Evolutionary conservation across 2,797 vertebrate species (phyloP).

Genomic region (Pelobates cultripes): DNA sequence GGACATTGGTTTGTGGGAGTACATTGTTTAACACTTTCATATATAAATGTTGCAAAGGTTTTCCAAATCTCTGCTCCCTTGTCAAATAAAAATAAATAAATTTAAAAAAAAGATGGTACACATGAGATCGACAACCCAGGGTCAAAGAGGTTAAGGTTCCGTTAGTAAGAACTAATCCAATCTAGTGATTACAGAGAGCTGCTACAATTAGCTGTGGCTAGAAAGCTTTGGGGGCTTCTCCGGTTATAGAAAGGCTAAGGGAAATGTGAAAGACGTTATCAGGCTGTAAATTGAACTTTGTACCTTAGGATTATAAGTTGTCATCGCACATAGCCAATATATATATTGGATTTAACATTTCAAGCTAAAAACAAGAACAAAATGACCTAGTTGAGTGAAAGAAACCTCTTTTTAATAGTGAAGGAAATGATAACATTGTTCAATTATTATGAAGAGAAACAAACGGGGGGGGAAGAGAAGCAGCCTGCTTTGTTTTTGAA

Average conservation of each 20-base stretch:
- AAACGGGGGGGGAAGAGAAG: too few species aligned
- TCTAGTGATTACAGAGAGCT: conserved; percentile 20
- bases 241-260: conserved; percentile 32
- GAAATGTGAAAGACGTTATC: conserved; percentile 17
- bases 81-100: too few species aligned
- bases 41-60: too few species aligned
- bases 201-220: conserved; percentile 18
- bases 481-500: too few species aligned
- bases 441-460: too few species aligned
- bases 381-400: conserved; percentile 1
- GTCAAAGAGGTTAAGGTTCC: conserved; percentile 7
- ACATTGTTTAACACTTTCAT: too few species aligned
- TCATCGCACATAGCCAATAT: conserved; percentile 28
- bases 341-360: conserved; percentile 30
- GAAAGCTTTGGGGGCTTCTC: not conserved
- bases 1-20: too few species aligned
- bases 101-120: not conserved
- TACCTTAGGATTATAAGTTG: conserved; percentile 28
- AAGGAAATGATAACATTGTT: not conserved
- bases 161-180: conserved; percentile 28
- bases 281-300: conserved; percentile 5
- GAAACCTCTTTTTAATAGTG: not conserved
- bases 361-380: conserved; percentile 49
- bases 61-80: too few species aligned
- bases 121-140: not conserved